Conservation (phyloP, 2,797 vertebrate species). For the Microctenopoma stevenorrisi region DNA sequence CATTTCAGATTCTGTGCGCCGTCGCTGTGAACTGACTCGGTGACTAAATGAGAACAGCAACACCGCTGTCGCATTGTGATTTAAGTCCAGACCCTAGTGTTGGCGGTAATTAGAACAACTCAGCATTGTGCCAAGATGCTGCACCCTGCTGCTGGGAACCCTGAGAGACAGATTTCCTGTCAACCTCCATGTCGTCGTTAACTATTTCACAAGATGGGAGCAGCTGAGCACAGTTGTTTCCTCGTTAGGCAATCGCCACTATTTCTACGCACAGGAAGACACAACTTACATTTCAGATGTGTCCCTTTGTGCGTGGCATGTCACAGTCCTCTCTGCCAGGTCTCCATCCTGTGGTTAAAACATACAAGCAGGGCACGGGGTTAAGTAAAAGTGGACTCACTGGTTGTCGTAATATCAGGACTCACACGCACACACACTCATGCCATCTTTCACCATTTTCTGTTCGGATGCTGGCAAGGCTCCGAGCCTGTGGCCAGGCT, state of each 20-base stretch:
- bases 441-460: constrained; percentile 58
- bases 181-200: too few species aligned
- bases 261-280: not conserved
- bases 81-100: not conserved
- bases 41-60: not conserved
- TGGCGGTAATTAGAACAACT: not conserved
- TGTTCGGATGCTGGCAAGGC: constrained; percentile 61
- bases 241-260: not conserved
- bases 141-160: too few species aligned
- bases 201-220: not conserved
- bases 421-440: constrained; percentile 37
- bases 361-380: constrained; percentile 48
- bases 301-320: constrained; percentile 26
- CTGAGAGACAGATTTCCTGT: not conserved
- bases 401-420: constrained; percentile 55
- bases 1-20: constrained; percentile 19
- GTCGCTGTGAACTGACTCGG: constrained; percentile 17
- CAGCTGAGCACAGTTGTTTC: not conserved
- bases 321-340: constrained; percentile 46
- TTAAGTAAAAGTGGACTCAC: constrained; percentile 49
- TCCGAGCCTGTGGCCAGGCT: constrained; percentile 39
- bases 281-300: constrained; percentile 68
- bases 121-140: not conserved
- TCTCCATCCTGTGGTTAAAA: constrained; percentile 69
- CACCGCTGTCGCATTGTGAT: not conserved